These are phyloP conservation scores for Gobionotothen gibberifrons DNA, from an alignment of 2,797 vertebrate genomes.

Conservation along the genomic window DNA sequence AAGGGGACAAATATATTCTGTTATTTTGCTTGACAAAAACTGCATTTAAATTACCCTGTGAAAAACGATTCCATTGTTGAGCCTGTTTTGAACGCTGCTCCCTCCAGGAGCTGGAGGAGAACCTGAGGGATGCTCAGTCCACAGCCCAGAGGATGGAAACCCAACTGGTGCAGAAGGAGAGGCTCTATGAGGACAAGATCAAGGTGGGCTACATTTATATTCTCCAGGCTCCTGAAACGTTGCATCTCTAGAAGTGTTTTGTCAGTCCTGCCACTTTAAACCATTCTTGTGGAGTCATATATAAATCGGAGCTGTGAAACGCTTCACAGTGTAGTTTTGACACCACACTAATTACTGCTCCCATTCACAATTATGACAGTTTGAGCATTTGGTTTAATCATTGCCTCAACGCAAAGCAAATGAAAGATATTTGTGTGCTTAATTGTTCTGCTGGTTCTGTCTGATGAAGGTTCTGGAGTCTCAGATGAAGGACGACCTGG, in stretches of 20 bases:
- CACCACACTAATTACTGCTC: conserved; percentile 48
- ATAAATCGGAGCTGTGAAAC: conserved; percentile 33
- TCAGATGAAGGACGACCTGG: conserved; percentile 96
- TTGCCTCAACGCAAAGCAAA: conserved; percentile 1
- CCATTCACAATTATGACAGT: conserved; percentile 27
- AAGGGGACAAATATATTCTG: no score
- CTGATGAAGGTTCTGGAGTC: conserved; percentile 90
- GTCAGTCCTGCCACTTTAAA: conserved; percentile 31
- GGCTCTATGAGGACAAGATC: conserved; percentile 96
- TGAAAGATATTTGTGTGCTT: background rate
- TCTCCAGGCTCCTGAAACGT: background rate
- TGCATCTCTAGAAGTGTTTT: background rate
- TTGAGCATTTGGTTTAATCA: background rate
- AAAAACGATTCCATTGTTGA: no score
- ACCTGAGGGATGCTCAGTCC: conserved; percentile 94
- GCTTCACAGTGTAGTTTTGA: conserved; percentile 34
- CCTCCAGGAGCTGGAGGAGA: conserved; percentile 94
- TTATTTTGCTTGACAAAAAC: no score
- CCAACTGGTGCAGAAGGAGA: conserved; percentile 96
- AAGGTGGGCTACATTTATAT: conserved; percentile 84
- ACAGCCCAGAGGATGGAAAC: conserved; percentile 95
- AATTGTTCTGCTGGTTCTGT: conserved; percentile 16
- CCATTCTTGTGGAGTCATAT: conserved; percentile 25
- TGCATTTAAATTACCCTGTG: no score
- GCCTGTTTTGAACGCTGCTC: background rate